Conservation (phyloP, 1,140 invertebrate genomes). For the Uloborus diversus region DNA sequence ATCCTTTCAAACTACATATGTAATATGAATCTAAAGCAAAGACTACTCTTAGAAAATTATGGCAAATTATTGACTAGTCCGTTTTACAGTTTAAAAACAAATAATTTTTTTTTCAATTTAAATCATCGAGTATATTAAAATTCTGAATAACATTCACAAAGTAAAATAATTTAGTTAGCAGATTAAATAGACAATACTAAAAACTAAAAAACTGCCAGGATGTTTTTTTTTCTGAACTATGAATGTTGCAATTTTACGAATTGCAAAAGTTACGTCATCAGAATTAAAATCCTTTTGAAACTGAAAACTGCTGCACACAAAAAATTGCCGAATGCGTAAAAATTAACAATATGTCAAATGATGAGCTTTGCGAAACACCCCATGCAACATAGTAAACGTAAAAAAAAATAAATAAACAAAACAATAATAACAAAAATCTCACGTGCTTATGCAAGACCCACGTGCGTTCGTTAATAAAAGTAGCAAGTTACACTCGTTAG, state of each 20-base stretch:
- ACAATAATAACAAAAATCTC: neutral
- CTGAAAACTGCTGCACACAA: neutral
- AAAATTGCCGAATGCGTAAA: neutral
- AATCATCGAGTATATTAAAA: too few relatives aligned
- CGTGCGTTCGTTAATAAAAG: neutral
- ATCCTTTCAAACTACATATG: too few relatives aligned
- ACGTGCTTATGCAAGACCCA: neutral
- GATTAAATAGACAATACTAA: too few relatives aligned
- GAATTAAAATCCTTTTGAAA: neutral
- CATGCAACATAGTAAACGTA: neutral
- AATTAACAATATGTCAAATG: neutral
- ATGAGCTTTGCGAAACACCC: neutral
- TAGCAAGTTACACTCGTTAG: too few relatives aligned
- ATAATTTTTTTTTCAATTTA: too few relatives aligned
- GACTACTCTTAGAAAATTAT: too few relatives aligned
- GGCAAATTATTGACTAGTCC: too few relatives aligned
- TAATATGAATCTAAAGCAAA: too few relatives aligned
- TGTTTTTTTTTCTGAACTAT: neutral
- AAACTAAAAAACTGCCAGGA: neutral
- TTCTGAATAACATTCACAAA: too few relatives aligned
- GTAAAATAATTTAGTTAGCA: too few relatives aligned
- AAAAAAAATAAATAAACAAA: neutral
- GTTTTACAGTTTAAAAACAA: too few relatives aligned
- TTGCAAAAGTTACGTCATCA: neutral
- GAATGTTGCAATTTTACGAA: neutral